Evolutionary conservation across 2,797 vertebrate species (phyloP).

Genomic region (Notolepis coatsorum): DNA sequence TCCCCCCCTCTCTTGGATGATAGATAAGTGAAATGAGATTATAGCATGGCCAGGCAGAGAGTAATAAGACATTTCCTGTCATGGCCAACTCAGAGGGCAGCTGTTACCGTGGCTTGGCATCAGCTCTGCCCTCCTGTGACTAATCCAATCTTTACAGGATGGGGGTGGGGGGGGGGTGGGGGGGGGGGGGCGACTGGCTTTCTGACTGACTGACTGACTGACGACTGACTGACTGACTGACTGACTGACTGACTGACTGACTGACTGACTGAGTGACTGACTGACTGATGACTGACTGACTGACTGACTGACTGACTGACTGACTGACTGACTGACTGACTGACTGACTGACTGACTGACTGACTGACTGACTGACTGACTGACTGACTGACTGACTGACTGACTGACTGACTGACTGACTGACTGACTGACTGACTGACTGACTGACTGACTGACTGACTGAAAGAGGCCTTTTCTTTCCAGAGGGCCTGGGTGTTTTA

Average conservation of each 20-base stretch:
- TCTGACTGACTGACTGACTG: constrained; percentile 26
- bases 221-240: constrained; percentile 29
- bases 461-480: too few relatives aligned
- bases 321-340: background rate
- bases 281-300: too few relatives aligned
- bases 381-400: too few relatives aligned
- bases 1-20: background rate
- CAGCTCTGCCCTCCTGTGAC: constrained; percentile 29
- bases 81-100: constrained; percentile 24
- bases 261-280: constrained; percentile 29
- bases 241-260: constrained; percentile 40
- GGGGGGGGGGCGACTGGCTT: too few relatives aligned
- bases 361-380: too few relatives aligned
- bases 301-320: background rate
- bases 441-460: too few relatives aligned
- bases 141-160: constrained; percentile 39
- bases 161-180: too few relatives aligned
- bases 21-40: constrained; percentile 19
- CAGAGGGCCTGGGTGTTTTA: too few relatives aligned
- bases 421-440: too few relatives aligned
- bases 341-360: background rate
- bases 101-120: constrained; percentile 18
- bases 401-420: too few relatives aligned
- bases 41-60: constrained; percentile 1
- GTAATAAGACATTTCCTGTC: constrained; percentile 22